These are phyloP conservation scores for Zaprionus capensis DNA, from an alignment of 1,140 invertebrate genomes.

Conservation along the genomic window DNA sequence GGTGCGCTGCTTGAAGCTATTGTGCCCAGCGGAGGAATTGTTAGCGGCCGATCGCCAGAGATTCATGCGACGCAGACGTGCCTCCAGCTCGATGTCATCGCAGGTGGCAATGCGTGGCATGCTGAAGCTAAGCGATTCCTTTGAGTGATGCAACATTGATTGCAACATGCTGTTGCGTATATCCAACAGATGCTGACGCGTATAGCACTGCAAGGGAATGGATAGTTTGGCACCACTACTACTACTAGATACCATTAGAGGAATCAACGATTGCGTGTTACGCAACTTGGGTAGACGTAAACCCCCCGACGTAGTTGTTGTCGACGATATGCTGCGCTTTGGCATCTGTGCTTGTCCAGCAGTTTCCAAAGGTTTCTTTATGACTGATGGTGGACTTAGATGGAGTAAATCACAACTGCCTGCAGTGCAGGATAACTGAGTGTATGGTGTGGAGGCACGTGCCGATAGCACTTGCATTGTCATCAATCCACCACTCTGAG, in stretches of 20 bases:
- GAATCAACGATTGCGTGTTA: not conserved
- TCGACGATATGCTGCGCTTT: conserved; percentile 14
- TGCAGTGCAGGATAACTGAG: conserved; percentile 69
- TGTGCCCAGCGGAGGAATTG: conserved; percentile 16
- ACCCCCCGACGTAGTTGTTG: conserved; percentile 6
- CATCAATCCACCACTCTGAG: conserved; percentile 28
- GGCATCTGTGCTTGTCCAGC: not conserved
- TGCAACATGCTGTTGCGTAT: conserved; percentile 71
- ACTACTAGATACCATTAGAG: conserved; percentile 1
- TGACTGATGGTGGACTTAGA: conserved; percentile 43
- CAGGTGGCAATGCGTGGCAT: conserved; percentile 79
- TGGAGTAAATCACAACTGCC: conserved; percentile 75
- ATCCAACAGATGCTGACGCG: conserved; percentile 59
- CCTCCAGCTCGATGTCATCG: conserved; percentile 79
- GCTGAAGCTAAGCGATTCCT: conserved; percentile 46
- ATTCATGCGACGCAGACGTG: conserved; percentile 72
- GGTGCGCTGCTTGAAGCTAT: conserved; percentile 41
- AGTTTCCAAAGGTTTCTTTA: not conserved
- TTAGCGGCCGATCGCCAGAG: conserved; percentile 62
- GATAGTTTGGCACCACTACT: not conserved
- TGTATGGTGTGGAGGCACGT: conserved; percentile 75
- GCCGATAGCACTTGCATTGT: conserved; percentile 72
- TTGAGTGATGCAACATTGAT: conserved; percentile 50
- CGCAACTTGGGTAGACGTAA: conserved; percentile 26
- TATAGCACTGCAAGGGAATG: conserved; percentile 43